Percentiles rank a stretch among this genome's conserved stretches.
Conservation (phyloP, 2,113 vertebrate genomes). For the Elephantulus edwardii region DNA sequence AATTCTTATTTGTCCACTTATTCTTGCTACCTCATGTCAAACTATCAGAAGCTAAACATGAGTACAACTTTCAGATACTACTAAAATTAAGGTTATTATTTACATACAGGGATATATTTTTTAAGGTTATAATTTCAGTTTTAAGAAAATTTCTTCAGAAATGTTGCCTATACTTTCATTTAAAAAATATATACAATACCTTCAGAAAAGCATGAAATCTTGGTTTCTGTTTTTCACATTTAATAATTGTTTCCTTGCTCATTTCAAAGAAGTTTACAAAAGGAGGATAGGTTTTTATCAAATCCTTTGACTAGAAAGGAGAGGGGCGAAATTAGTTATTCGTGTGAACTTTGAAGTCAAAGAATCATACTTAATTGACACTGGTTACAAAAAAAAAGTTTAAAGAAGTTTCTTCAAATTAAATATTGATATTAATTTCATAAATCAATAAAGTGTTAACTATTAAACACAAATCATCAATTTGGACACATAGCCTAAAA, state of each 20-base stretch:
- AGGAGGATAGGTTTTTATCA: slow-evolving; percentile 95
- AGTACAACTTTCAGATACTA: not conserved
- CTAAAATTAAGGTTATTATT: slow-evolving; percentile 32
- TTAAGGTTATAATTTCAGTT: slow-evolving; percentile 14
- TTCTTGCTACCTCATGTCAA: not conserved
- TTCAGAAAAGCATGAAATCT: slow-evolving; percentile 98
- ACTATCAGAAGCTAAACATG: slow-evolving; percentile 5
- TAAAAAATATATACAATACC: slow-evolving; percentile 79
- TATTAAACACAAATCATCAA: slow-evolving; percentile 30
- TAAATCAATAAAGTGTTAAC: not conserved
- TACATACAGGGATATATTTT: not conserved
- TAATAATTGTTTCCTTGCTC: slow-evolving; percentile 97
- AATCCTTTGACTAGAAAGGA: slow-evolving; percentile 91
- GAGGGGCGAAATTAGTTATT: not conserved
- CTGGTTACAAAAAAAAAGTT: not conserved
- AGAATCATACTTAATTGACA: not conserved
- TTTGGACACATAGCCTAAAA: not conserved
- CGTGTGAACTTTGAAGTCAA: not conserved
- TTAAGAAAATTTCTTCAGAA: slow-evolving; percentile 38
- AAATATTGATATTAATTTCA: slow-evolving; percentile 5
- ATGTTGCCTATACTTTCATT: slow-evolving; percentile 27
- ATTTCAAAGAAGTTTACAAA: slow-evolving; percentile 99
- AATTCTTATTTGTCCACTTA: not conserved
- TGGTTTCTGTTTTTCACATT: slow-evolving; percentile 97
- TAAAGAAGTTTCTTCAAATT: slow-evolving; percentile 23